These are phyloP conservation scores for Dicyrtomina minuta DNA, from an alignment of 2,888 invertebrate species.

Conservation along the genomic window DNA sequence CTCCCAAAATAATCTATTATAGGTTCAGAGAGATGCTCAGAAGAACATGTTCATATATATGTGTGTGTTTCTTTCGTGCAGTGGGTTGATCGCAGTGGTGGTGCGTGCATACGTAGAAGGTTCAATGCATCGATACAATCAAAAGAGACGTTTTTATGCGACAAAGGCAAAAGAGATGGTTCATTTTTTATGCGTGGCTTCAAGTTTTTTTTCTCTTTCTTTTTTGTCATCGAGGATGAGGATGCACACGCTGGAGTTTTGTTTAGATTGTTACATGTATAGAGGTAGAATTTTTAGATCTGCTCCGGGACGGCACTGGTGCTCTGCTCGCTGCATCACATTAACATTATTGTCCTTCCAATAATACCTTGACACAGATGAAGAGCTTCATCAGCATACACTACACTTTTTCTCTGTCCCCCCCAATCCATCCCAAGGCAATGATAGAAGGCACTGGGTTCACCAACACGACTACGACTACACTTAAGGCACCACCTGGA, in stretches of 20 bases:
- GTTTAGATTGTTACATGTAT: background rate
- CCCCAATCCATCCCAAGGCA: constrained; percentile 14
- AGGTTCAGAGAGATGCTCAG: background rate
- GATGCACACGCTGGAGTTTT: background rate
- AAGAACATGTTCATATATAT: constrained; percentile 14
- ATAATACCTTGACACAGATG: too few relatives aligned
- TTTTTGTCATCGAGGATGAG: background rate
- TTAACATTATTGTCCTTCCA: background rate
- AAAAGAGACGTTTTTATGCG: constrained; percentile 38
- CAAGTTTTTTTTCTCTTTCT: constrained; percentile 33
- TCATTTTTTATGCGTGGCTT: constrained; percentile 43
- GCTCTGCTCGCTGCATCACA: background rate
- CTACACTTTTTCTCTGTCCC: background rate
- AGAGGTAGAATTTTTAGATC: background rate
- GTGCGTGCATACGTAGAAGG: constrained; percentile 1
- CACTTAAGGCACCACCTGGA: constrained; percentile 24
- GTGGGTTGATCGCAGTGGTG: background rate
- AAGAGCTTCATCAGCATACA: background rate
- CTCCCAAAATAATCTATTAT: constrained; percentile 21
- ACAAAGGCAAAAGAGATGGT: constrained; percentile 43
- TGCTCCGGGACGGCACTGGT: background rate
- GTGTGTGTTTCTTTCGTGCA: background rate
- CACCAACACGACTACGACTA: background rate
- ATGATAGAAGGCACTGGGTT: constrained; percentile 22
- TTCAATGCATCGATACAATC: constrained; percentile 43